Evolutionary conservation across 2,113 vertebrate species (phyloP), one percentile per base, ranked within the genome.

Genomic region (Diglossa brunneiventris): DNA sequence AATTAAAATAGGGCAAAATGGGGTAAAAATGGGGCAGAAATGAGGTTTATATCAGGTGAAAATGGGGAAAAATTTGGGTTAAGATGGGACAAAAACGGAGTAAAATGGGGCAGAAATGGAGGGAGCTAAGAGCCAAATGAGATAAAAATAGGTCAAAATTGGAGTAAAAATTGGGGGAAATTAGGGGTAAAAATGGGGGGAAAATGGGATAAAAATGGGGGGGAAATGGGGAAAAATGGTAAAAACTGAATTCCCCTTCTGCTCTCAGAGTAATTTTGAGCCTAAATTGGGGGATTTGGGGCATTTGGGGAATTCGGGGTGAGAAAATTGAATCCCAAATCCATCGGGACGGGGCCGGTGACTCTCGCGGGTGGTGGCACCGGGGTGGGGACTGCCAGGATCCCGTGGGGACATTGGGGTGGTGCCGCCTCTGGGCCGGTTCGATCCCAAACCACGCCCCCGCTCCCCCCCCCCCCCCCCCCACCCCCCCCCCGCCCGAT

Each of bases 401-500:
- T 2, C 24, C 24, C 49, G 0, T 1, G 41, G 63, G 64, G 52
- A 49, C 78, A n/a, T 1, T 0, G 53, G 22, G 42, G 22, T 3
- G 63, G 42, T 7, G 4, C 76, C 76, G 19, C 39, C 61, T 61
- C 5, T 1, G 39, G 49, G 49, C 26, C 19, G 31, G 37, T 11
- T 21, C 47, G 5, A 5, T 4, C 47, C 37, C 76, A 9, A 23
- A 18, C 47, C 61, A 4, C 76, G 31, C 30, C 75, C 39, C n/a
- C n/a, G n/a, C n/a, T n/a, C n/a, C n/a, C n/a, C n/a, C n/a, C n/a
- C n/a, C n/a, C n/a, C n/a, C n/a, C n/a, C n/a, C n/a, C n/a, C n/a
- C n/a, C n/a, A n/a, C n/a, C 39, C 49, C 35, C 22, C 58, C 28
- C 39, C 10, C n/a, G 22, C 21, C 22, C 7, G 23, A 12, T 31